These are phyloP conservation scores for Neofelis nebulosa DNA, from an alignment of 2,113 vertebrate genomes.

Conservation along the genomic window DNA sequence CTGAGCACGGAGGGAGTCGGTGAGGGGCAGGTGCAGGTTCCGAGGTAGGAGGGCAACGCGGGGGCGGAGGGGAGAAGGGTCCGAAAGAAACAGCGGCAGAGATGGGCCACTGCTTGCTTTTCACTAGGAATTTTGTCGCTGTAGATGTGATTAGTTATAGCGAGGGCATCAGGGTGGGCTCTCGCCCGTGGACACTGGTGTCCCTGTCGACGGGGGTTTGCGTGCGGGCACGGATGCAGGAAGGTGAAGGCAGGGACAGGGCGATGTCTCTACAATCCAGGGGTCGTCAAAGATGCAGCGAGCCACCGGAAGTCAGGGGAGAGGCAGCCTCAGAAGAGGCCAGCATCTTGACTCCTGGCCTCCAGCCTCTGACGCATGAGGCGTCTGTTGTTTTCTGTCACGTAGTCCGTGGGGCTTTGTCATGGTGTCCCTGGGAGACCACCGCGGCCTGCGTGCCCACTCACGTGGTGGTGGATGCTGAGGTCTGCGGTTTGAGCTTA, in stretches of 20 bases:
- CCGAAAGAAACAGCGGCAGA: not conserved
- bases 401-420: accelerated
- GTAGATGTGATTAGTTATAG: no score
- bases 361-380: not conserved
- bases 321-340: not conserved
- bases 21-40: not conserved
- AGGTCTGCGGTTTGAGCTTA: not conserved
- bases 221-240: accelerated
- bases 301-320: not conserved
- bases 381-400: accelerated
- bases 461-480: accelerated
- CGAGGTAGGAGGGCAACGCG: no score
- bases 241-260: no score
- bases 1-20: accelerated
- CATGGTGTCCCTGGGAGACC: not conserved
- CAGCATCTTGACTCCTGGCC: accelerated
- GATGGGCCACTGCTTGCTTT: no score
- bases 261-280: no score
- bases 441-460: accelerated
- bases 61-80: accelerated
- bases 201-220: not conserved
- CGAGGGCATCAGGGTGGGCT: not conserved
- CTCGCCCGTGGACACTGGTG: accelerated
- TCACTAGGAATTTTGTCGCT: not conserved
- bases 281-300: accelerated